A percentile compares a stretch with the other conserved stretches of the same genome.
Conservation (phyloP, 2,888 invertebrate genomes). For the Chelonus formosanus region DNA sequence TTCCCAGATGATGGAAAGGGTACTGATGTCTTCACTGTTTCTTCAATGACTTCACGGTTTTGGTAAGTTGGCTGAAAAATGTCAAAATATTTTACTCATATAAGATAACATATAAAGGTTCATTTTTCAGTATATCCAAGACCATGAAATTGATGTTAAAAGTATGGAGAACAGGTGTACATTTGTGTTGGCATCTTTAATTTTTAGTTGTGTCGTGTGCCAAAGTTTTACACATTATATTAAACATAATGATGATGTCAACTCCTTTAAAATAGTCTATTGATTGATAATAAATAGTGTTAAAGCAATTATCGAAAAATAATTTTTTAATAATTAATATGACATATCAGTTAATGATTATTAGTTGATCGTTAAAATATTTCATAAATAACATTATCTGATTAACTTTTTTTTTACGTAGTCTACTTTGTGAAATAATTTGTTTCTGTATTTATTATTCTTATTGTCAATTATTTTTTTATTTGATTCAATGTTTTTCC, state of each 20-base stretch:
- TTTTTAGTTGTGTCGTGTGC: conserved; percentile 22
- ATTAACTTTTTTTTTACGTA: no score
- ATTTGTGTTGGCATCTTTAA: conserved; percentile 27
- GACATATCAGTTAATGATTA: not conserved
- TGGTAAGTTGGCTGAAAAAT: conserved; percentile 74
- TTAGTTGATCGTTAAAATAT: no score
- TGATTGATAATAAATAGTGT: not conserved
- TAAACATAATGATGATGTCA: conserved; percentile 46
- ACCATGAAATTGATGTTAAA: conserved; percentile 23
- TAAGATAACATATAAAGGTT: not conserved
- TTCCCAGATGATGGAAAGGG: conserved; percentile 58
- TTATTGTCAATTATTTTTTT: not conserved
- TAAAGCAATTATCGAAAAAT: no score
- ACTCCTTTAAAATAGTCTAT: conserved; percentile 6
- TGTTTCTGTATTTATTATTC: no score
- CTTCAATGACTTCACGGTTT: conserved; percentile 67
- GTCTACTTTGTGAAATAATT: not conserved
- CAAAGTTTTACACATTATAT: conserved; percentile 16
- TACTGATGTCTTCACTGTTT: conserved; percentile 66
- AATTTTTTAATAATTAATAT: no score
- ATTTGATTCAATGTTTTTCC: not conserved
- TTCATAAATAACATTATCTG: no score
- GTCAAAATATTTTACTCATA: conserved; percentile 36
- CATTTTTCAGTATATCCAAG: not conserved
- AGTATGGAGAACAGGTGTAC: conserved; percentile 38